Percentiles rank a stretch among this genome's conserved stretches.
phyloP scores from a whole-genome alignment of 2,888 invertebrate species.

The Napeogenes sylphis region DNA sequence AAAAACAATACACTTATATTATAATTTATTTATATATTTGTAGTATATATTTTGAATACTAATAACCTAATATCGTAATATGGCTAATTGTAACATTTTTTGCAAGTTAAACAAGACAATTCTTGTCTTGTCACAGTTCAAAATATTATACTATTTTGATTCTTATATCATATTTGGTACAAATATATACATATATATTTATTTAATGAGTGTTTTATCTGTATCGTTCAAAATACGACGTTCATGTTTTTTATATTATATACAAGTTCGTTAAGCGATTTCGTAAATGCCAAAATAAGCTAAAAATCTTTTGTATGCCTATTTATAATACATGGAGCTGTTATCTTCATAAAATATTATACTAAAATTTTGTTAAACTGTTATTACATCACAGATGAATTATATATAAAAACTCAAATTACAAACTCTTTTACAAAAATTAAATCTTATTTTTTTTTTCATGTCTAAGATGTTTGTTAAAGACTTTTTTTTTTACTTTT shows the following conservation, averaged over 20 bases:
- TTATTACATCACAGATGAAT: constrained; percentile 12
- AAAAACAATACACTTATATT: constrained; percentile 31
- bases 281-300: constrained; percentile 6
- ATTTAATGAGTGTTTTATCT: neutral
- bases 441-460: no score
- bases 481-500: no score
- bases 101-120: constrained; percentile 24
- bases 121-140: constrained; percentile 7
- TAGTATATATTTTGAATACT: constrained; percentile 25
- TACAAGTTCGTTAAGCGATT: constrained; percentile 18
- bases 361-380: neutral
- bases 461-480: no score
- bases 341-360: constrained; percentile 3
- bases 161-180: constrained; percentile 29
- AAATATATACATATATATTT: constrained; percentile 11
- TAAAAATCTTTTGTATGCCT: neutral
- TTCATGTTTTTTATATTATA: constrained; percentile 19
- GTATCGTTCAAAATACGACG: neutral
- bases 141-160: constrained; percentile 17
- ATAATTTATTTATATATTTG: constrained; percentile 39
- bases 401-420: no score
- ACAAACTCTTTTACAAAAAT: no score
- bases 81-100: constrained; percentile 32
- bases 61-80: constrained; percentile 32
- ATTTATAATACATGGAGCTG: constrained; percentile 9